Evolutionary conservation across 2,113 vertebrate genomes (phyloP).

Genomic region (Saccopteryx bilineata): DNA sequence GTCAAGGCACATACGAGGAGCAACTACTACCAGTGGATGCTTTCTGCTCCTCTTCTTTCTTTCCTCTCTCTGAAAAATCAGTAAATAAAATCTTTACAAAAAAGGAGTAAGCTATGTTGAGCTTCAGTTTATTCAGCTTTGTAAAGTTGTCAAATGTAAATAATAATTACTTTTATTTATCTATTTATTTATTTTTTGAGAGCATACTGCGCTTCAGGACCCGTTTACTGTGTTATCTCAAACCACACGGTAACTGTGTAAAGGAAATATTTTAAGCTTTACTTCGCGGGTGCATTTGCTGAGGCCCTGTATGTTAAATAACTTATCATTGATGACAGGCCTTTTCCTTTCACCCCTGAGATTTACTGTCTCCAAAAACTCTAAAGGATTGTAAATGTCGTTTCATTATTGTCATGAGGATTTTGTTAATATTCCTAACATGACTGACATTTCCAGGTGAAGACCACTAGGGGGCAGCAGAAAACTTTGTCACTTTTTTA

Average conservation of each 20-base stretch:
- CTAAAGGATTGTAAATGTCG: neutral
- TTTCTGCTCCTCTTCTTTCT: no score
- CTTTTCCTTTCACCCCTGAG: neutral
- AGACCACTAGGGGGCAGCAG: conserved; percentile 73
- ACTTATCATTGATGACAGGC: neutral
- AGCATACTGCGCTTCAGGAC: neutral
- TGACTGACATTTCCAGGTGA: neutral
- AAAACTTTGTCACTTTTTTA: neutral
- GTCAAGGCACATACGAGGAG: no score
- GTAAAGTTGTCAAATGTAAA: neutral
- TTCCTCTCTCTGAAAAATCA: no score
- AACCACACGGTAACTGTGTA: neutral
- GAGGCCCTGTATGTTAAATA: neutral
- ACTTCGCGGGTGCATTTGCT: neutral
- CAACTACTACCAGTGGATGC: no score
- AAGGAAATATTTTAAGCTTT: neutral
- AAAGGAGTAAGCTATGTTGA: neutral
- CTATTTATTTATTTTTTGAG: neutral
- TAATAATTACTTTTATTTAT: neutral
- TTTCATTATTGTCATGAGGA: neutral
- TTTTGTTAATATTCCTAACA: neutral
- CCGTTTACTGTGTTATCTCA: neutral
- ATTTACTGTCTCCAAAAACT: neutral
- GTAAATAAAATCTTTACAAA: neutral
- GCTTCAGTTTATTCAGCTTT: neutral